Base-by-base conservation (phyloP, 2,113 vertebrate genomes). In the Microcebus lehilahytsara region DNA sequence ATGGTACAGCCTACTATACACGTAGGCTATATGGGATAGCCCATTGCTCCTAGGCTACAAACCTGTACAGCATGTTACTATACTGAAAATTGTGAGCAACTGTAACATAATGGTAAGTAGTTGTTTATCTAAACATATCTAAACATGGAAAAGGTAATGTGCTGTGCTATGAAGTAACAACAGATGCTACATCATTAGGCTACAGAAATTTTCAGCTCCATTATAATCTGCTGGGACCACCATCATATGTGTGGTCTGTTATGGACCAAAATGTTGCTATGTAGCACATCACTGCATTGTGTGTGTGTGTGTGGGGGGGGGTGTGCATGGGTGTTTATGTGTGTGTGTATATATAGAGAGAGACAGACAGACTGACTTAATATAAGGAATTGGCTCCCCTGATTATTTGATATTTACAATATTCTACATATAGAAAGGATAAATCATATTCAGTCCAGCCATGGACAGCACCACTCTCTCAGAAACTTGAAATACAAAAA, bases 401-500 rank as follows among this genome's bases (percentile, higher is more conserved):
- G 37, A 42, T 66, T 79, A 42, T 78, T 56, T 62, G 13, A n/a
- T 89, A 34, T 86, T 90, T 53, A 69, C 20, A 92, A 42, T 42
- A 89, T 74, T 75, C 64, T 80, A 74, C 42, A 46, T 17, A n/a
- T 22, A 91, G 3, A 66, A 46, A 89, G 66, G 34, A 87, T 20
- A 89, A 80, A 86, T 32, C 6, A 56, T 6, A 84, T 20, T 49
- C 4, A n/a, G 3, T 62, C 12, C 10, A 53, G 25, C 81, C 6
- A 51, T 9, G 75, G 22, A 77, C 16, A 88, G 46, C 4, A 93
- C 2, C 34, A 95, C 12, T 66, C 23, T 32, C 34, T 91, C 51
- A 84, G 51, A 77, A 91, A 94, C 34, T 51, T 62, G 91, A 91
- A 66, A 77, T 66, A 62, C 12, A n/a, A 27, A 93, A 93, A 37